phyloP scores from a whole-genome alignment of 2,888 invertebrate genomes.

The Gryllus longicercus region DNA sequence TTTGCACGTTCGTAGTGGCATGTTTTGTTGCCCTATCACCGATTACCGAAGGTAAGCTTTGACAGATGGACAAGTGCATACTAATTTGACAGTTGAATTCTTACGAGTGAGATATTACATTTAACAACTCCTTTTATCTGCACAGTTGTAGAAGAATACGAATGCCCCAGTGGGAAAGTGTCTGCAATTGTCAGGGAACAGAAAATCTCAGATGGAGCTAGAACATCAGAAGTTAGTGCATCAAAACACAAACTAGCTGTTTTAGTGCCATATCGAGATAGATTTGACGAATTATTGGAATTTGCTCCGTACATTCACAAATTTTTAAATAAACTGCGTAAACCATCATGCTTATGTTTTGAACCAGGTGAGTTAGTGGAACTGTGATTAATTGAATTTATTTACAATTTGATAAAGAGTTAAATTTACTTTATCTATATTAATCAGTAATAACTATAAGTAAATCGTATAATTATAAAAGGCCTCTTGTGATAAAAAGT shows the following conservation, averaged over 20 bases:
- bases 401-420: too few species aligned
- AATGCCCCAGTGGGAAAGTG: conserved; percentile 35
- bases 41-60: conserved; percentile 46
- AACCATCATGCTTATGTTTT: conserved; percentile 81
- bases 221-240: not conserved
- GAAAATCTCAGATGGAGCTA: not conserved
- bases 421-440: too few species aligned
- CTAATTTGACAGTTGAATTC: conserved; percentile 19
- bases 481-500: too few species aligned
- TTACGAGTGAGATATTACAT: not conserved
- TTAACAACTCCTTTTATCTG: not conserved
- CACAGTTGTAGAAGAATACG: conserved; percentile 39
- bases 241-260: conserved; percentile 68
- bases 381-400: too few species aligned
- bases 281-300: conserved; percentile 90
- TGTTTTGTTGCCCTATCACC: conserved; percentile 48
- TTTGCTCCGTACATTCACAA: conserved; percentile 87
- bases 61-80: not conserved
- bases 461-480: too few species aligned
- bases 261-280: conserved; percentile 90
- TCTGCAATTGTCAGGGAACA: not conserved
- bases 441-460: too few species aligned
- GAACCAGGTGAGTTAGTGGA: conserved; percentile 65
- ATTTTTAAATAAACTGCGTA: conserved; percentile 77
- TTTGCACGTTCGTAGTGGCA: conserved; percentile 47